Evolutionary conservation across 2,113 vertebrate species (phyloP), one percentile per base, ranked within the genome.

Genomic region (Scartelaos histophorus): DNA sequence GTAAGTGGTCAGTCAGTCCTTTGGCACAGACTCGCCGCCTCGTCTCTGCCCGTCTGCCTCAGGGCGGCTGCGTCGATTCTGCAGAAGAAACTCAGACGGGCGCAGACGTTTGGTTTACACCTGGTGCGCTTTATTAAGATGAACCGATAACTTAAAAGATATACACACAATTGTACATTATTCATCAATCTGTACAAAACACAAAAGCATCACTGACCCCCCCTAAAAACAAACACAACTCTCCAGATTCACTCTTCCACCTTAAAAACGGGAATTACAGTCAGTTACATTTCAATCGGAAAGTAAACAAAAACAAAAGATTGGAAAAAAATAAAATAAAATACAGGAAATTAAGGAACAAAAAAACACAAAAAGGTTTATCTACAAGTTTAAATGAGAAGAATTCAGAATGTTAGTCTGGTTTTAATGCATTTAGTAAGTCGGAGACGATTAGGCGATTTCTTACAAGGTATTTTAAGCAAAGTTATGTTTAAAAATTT

Each of bases 51-150:
- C 3, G 47, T 49, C 5, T 0, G 47, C 47, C 47, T 16, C 47
- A 17, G 15, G 15, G 47, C 47, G 5, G 15, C 15, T 43, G 38
- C 10, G 38, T 43, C 7, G 17, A 6, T 6, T 19, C 16, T 29
- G 5, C 0, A 1, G 16, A 1, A 51, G 19, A 17, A 51, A 0
- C 3, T 1, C 16, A 17, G 49, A 49, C 13, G 5, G 6, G 16
- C 7, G 1, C 16, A 54, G 16, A 51, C 49, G 5, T 54, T 54
- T 54, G 86, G 80, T 92, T 88, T 89, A 88, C 89, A 83, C 91
- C 86, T 85, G 88, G 90, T 90, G 91, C 90, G 84, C 87, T 92
- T 92, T 92, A 91, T 90, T 91, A 88, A 89, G 87, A 91, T 90
- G 84, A 89, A 90, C 79, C 57, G 90, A 92, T 92, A 92, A 92